Evolutionary conservation across 2,888 invertebrate species (phyloP).

Genomic region (Catocala fraxini): DNA sequence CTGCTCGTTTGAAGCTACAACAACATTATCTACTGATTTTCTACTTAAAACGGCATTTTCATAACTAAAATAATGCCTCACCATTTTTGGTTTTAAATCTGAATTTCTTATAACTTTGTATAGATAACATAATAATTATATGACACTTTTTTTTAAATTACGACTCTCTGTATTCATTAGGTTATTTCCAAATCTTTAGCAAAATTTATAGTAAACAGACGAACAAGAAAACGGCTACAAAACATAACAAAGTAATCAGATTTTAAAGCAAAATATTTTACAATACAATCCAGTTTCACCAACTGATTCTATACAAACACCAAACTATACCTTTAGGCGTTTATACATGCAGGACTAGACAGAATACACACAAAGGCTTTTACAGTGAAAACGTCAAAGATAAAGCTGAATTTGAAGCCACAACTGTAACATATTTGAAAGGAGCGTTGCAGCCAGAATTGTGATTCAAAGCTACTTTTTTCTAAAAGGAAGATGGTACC

Average conservation of each 20-base stretch:
- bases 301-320: constrained; percentile 4
- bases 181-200: too few species aligned
- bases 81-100: too few species aligned
- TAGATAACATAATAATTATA: too few species aligned
- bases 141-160: too few species aligned
- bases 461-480: constrained; percentile 29
- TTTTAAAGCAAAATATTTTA: not conserved
- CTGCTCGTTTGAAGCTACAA: too few species aligned
- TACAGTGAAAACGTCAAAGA: constrained; percentile 18
- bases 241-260: not conserved
- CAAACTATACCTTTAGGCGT: constrained; percentile 9
- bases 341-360: constrained; percentile 6
- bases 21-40: too few species aligned
- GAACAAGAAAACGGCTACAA: too few species aligned
- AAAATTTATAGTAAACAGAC: too few species aligned
- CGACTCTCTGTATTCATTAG: too few species aligned
- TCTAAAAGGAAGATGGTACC: constrained; percentile 9
- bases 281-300: not conserved
- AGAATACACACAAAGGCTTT: constrained; percentile 20
- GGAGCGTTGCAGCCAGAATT: constrained; percentile 20
- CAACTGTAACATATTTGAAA: constrained; percentile 7
- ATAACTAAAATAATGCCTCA: too few species aligned
- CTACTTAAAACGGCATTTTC: too few species aligned
- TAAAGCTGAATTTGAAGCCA: constrained; percentile 19
- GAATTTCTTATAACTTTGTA: too few species aligned